Percentiles rank a stretch among this genome's conserved stretches.
These are phyloP conservation scores for Agrochola lychnidis DNA, from an alignment of 2,888 invertebrate genomes.

Conservation along the genomic window DNA sequence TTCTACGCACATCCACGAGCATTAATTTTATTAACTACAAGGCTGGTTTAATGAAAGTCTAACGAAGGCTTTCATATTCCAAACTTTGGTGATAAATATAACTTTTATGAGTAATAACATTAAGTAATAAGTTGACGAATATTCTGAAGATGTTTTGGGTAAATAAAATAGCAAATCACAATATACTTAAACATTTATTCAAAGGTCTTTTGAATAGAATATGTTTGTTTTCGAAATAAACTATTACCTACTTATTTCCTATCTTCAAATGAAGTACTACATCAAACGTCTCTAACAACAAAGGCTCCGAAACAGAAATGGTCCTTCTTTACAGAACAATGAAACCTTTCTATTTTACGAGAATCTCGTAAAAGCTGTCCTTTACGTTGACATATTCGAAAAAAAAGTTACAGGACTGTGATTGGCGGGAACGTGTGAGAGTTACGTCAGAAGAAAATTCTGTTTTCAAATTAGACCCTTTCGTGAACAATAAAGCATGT, in stretches of 20 bases:
- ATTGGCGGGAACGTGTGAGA: constrained; percentile 71
- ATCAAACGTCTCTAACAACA: constrained; percentile 60
- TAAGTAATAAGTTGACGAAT: constrained; percentile 50
- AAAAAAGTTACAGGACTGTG: constrained; percentile 63
- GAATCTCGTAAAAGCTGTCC: constrained; percentile 67
- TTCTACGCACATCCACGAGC: constrained; percentile 28
- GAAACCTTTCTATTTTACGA: constrained; percentile 68
- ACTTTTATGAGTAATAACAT: constrained; percentile 51
- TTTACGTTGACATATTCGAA: constrained; percentile 57
- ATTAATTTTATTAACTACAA: constrained; percentile 50
- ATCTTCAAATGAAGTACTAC: constrained; percentile 36
- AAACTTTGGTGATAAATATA: constrained; percentile 53
- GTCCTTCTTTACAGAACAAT: constrained; percentile 67
- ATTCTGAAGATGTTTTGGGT: constrained; percentile 19
- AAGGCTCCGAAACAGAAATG: constrained; percentile 59
- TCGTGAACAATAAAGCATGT: constrained; percentile 22
- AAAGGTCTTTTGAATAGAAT: neutral
- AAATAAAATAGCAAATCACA: constrained; percentile 1
- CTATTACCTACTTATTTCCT: constrained; percentile 18
- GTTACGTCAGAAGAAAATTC: constrained; percentile 69
- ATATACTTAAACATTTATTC: neutral
- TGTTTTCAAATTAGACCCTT: constrained; percentile 68
- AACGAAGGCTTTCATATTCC: constrained; percentile 51
- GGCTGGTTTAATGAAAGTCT: constrained; percentile 53
- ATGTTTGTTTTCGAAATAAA: constrained; percentile 2